Evolutionary conservation across 2,888 invertebrate genomes (phyloP), one percentile per base, ranked within the genome.

Genomic region (Melanophora roralis): DNA sequence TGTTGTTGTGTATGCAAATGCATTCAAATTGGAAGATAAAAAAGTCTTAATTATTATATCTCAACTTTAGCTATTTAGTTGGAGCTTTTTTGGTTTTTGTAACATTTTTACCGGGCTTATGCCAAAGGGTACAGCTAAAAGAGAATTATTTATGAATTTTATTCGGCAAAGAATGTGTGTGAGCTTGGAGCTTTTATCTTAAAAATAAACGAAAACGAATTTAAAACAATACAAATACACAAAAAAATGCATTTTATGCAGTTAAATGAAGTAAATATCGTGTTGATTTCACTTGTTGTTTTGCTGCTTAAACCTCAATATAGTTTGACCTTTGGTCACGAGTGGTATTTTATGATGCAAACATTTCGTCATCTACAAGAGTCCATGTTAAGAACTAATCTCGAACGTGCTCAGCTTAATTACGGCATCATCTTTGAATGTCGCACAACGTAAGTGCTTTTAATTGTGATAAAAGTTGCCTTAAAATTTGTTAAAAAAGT

Each of bases 381-480:
- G 81, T 82, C 81, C 9, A 88, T 88, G 88, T 82, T 88, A 11
- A 80, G 83, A 0, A 84, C 82, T 16, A 88, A 85, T 59, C 79
- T 88, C 51, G 84, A 86, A 64, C 85, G 86, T 5, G 88, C 87
- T 1, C 84, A 85, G 69, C 84, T 86, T 1, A 88, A 88, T 68
- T 82, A 86, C 43, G 88, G 85, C 7, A 88, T 88, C 16, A 82
- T 88, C 36, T 88, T 88, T 32, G 85, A 87, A 81, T 88, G 87
- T 59, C 87, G 87, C 62, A 86, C 86, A 79, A 84, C 84, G 88
- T 88, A 83, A 86, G 88, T 85, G 38, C 1, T 12, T 32, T n/a
- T 9, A n/a, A 19, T n/a, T n/a, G n/a, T n/a, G n/a, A n/a, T n/a
- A n/a, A n/a, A n/a, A n/a, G n/a, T n/a, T n/a, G n/a, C n/a, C n/a